phyloP scores from a whole-genome alignment of 2,888 invertebrate genomes.

The Chorisops tibialis region DNA sequence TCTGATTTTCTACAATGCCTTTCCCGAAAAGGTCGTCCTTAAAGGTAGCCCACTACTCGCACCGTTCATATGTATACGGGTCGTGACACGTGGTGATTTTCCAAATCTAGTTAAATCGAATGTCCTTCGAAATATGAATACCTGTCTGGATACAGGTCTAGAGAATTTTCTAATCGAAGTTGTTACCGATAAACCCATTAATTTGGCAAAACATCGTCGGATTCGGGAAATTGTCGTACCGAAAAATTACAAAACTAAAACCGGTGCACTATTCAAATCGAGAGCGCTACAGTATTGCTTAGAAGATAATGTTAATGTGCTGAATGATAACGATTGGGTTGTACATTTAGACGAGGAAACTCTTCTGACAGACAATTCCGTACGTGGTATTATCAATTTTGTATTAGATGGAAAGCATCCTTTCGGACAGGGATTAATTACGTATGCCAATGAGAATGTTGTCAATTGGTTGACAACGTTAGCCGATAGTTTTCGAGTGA shows the following conservation, averaged over 20 bases:
- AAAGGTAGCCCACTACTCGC: constrained; percentile 89
- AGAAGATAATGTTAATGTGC: constrained; percentile 80
- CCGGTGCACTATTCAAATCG: constrained; percentile 90
- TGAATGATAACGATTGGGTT: constrained; percentile 90
- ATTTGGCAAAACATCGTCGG: constrained; percentile 72
- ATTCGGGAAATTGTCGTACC: constrained; percentile 89
- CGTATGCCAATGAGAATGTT: constrained; percentile 93
- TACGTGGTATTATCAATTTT: constrained; percentile 89
- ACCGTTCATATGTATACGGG: constrained; percentile 90
- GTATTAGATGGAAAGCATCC: constrained; percentile 90
- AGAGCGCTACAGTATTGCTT: constrained; percentile 93
- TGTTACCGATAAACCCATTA: constrained; percentile 85
- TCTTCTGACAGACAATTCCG: constrained; percentile 84
- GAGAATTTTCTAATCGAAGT: constrained; percentile 96
- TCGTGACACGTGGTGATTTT: constrained; percentile 92
- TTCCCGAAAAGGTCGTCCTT: constrained; percentile 83
- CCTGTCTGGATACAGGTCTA: constrained; percentile 82
- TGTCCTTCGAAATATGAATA: constrained; percentile 81
- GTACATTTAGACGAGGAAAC: constrained; percentile 98
- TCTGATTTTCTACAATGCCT: constrained; percentile 86
- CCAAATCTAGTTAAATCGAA: constrained; percentile 85
- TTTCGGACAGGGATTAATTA: constrained; percentile 93
- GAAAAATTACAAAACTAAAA: constrained; percentile 77
- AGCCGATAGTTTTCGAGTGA: constrained; percentile 92
- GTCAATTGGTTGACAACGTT: constrained; percentile 96